These are phyloP conservation scores for Ips typographus DNA, from an alignment of 1,140 invertebrate species.

Conservation along the genomic window DNA sequence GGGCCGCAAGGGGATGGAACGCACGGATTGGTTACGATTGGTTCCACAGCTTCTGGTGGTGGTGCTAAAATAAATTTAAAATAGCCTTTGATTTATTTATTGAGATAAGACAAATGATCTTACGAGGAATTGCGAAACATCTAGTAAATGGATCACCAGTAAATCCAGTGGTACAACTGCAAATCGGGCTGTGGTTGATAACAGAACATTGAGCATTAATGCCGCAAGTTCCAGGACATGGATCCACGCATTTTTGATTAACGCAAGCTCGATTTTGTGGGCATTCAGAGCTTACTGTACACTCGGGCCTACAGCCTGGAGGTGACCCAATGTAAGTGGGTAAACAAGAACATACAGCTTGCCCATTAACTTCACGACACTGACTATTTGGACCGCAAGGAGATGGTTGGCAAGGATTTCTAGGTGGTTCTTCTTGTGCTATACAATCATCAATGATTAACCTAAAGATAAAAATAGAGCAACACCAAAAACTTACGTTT, in stretches of 20 bases:
- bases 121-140: constrained; percentile 60
- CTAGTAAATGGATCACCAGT: constrained; percentile 71
- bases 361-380: constrained; percentile 63
- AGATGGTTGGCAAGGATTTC: constrained; percentile 63
- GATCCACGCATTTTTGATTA: constrained; percentile 71
- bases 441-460: constrained; percentile 38
- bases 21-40: constrained; percentile 61
- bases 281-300: constrained; percentile 75
- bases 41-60: constrained; percentile 38
- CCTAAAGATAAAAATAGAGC: background rate
- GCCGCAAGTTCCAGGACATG: constrained; percentile 75
- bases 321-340: constrained; percentile 61
- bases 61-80: constrained; percentile 34
- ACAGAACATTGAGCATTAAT: constrained; percentile 68
- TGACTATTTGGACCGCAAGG: constrained; percentile 65
- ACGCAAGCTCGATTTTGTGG: constrained; percentile 67
- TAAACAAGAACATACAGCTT: constrained; percentile 70
- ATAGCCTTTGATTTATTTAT: background rate
- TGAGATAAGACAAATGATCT: constrained; percentile 36
- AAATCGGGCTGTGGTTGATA: constrained; percentile 71
- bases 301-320: constrained; percentile 72
- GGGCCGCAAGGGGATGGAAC: constrained; percentile 77
- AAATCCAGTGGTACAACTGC: constrained; percentile 64
- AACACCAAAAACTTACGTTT: constrained; percentile 46
- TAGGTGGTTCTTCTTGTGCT: constrained; percentile 51